These are phyloP conservation scores for Nesidiocoris tenuis DNA, from an alignment of 2,888 invertebrate genomes.

Conservation along the genomic window DNA sequence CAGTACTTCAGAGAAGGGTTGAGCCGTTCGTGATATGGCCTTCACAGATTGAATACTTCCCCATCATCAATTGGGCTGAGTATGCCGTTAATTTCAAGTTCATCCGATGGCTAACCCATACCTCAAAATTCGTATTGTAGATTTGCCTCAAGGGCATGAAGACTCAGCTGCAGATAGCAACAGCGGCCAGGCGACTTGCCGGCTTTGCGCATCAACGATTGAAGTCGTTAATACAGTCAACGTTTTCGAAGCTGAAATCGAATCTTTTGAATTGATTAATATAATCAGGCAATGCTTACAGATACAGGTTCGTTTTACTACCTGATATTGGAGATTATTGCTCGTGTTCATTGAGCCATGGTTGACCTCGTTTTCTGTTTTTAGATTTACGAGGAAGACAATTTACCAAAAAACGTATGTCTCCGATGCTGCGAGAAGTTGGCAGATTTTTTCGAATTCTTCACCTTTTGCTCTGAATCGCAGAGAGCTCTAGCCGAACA, in stretches of 20 bases:
- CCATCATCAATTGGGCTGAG: too few species aligned
- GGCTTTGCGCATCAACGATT: constrained; percentile 47
- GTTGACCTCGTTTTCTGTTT: constrained; percentile 24
- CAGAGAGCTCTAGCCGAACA: constrained; percentile 52
- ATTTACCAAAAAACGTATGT: constrained; percentile 52
- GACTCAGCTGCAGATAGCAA: too few species aligned
- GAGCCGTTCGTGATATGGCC: too few species aligned
- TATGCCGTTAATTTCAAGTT: too few species aligned
- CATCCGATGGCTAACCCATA: too few species aligned
- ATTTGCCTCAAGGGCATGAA: too few species aligned
- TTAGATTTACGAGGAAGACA: constrained; percentile 52
- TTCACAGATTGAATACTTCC: too few species aligned
- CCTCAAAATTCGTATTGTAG: too few species aligned
- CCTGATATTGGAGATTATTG: background rate
- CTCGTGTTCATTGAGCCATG: background rate
- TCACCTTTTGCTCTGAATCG: constrained; percentile 51
- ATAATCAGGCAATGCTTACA: constrained; percentile 53
- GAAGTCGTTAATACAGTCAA: constrained; percentile 48
- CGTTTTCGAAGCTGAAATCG: constrained; percentile 51
- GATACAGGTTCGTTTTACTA: constrained; percentile 52
- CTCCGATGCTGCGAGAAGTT: constrained; percentile 52
- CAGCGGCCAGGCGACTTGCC: constrained; percentile 40
- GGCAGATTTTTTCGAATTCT: constrained; percentile 52
- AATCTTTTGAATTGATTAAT: constrained; percentile 51
- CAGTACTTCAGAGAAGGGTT: too few species aligned